Evolutionary conservation across 2,113 vertebrate genomes (phyloP).

Genomic region (Sturnus vulgaris): DNA sequence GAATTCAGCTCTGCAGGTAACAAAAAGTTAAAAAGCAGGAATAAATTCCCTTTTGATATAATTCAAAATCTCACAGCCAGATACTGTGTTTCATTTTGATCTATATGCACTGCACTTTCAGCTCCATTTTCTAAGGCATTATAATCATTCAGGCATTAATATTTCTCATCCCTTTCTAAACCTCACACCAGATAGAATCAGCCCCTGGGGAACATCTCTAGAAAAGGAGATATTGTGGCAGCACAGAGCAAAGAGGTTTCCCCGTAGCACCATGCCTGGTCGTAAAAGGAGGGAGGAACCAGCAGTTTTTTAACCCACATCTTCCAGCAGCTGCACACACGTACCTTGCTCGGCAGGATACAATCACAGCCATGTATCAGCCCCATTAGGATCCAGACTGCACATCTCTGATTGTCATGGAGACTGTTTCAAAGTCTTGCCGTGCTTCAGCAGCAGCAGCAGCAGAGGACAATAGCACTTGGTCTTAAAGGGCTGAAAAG

Average conservation of each 20-base stretch:
- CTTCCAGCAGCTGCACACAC: background rate
- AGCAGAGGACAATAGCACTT: background rate
- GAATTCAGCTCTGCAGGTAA: background rate
- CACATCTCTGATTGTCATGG: slow-evolving; percentile 38
- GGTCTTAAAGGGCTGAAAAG: background rate
- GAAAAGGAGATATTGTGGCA: background rate
- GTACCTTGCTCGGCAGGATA: background rate
- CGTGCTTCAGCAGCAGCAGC: background rate
- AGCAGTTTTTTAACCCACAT: background rate
- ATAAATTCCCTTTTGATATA: background rate
- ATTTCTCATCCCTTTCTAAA: background rate
- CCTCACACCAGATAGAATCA: background rate
- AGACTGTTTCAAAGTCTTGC: slow-evolving; percentile 34
- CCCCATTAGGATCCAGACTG: background rate
- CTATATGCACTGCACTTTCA: background rate
- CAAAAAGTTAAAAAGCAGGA: background rate
- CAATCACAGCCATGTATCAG: background rate
- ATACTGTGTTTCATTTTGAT: background rate
- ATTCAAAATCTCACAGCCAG: background rate
- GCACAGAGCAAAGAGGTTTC: background rate
- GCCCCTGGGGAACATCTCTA: background rate
- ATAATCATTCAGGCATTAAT: background rate
- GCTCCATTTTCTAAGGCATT: background rate
- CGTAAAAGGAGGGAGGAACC: background rate
- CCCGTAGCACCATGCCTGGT: fast-evolving